These are phyloP conservation scores for Oreochromis aureus DNA, from an alignment of 2,113 vertebrate species.

Conservation along the genomic window DNA sequence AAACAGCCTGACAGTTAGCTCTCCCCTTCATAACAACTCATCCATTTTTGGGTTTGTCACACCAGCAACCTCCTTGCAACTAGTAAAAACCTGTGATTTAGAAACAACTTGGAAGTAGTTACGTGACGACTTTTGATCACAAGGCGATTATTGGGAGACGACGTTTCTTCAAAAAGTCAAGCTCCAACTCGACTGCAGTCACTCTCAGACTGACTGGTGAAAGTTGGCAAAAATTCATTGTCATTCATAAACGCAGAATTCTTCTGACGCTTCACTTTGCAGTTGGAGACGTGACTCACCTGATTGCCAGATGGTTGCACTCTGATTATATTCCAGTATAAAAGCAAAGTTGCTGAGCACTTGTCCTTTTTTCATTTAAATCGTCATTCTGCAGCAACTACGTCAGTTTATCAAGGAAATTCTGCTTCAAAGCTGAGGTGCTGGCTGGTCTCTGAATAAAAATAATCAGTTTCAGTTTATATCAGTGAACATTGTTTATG, in stretches of 20 bases:
- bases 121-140: background rate
- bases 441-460: background rate
- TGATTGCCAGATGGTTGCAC: background rate
- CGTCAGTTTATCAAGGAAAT: rapidly evolving
- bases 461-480: background rate
- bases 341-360: background rate
- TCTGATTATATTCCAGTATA: background rate
- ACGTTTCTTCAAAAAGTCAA: background rate
- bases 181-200: rapidly evolving
- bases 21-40: rapidly evolving
- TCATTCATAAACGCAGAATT: background rate
- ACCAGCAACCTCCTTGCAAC: background rate
- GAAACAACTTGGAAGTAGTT: background rate
- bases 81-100: background rate
- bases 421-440: background rate
- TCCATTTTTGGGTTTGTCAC: background rate
- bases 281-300: background rate
- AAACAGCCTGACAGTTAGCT: background rate
- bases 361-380: background rate
- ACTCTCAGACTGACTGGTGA: background rate
- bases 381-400: background rate
- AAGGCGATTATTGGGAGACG: rapidly evolving
- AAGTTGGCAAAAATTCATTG: background rate
- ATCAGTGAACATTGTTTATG: background rate
- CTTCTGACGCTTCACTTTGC: background rate